Evolutionary conservation across 2,113 vertebrate species (phyloP).

Genomic region (Bubo scandiacus): DNA sequence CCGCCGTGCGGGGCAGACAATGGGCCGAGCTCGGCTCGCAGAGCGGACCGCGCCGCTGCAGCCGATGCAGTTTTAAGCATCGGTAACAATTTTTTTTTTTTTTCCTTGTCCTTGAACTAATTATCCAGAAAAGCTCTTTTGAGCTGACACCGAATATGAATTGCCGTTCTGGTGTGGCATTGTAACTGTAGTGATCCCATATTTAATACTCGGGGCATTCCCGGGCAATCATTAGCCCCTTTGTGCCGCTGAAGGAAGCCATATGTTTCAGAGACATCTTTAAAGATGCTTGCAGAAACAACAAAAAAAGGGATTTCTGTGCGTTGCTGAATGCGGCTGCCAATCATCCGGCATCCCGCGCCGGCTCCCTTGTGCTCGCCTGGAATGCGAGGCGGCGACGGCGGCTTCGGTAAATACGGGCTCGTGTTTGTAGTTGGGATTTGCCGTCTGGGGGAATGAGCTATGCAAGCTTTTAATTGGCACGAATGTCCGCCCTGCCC

Average conservation of each 20-base stretch:
- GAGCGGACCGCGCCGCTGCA: neutral
- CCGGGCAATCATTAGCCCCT: neutral
- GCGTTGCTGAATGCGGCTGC: neutral
- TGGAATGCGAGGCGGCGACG: neutral
- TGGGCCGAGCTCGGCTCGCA: neutral
- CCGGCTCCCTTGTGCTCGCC: neutral
- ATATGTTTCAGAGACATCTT: neutral
- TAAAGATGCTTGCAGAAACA: neutral
- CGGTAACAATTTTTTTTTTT: rapidly evolving
- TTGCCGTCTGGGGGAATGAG: neutral
- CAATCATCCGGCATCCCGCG: neutral
- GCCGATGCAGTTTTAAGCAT: neutral
- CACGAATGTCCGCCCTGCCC: neutral
- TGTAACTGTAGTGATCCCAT: neutral
- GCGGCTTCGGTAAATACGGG: neutral
- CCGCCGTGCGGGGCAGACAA: neutral
- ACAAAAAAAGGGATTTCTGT: neutral
- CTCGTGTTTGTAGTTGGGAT: neutral
- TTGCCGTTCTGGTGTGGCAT: neutral
- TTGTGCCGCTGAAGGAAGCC: neutral
- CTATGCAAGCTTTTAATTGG: neutral
- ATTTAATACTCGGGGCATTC: neutral
- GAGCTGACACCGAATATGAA: neutral
- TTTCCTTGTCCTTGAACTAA: neutral
- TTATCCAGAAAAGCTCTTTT: neutral